Percentiles rank a stretch among this genome's conserved stretches.
Evolutionary conservation across 2,113 vertebrate species (phyloP).

Genomic region (Boulengeromyrus knoepffleri): DNA sequence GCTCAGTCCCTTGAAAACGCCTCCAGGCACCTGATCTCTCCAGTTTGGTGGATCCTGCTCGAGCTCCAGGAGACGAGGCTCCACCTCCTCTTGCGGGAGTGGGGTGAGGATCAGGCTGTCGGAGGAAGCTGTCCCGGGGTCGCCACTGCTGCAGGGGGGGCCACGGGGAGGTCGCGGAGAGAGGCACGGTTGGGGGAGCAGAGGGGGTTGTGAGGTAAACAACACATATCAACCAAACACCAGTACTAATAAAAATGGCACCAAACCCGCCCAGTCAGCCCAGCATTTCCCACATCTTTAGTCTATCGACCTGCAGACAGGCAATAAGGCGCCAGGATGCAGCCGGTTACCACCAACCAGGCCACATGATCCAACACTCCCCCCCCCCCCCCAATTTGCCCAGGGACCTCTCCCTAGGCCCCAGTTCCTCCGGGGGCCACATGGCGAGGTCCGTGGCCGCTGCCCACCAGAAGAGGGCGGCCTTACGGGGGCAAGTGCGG

Average conservation of each 20-base stretch:
- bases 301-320: background rate
- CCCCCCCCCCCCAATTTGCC: background rate
- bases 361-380: background rate
- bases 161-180: background rate
- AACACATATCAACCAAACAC: background rate
- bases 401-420: background rate
- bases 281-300: background rate
- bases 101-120: constrained; percentile 37
- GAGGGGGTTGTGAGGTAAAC: background rate
- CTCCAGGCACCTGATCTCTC: constrained; percentile 63
- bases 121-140: constrained; percentile 41
- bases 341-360: background rate
- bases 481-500: constrained; percentile 58
- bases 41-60: constrained; percentile 81
- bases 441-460: background rate
- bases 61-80: constrained; percentile 68
- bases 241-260: background rate
- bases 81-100: constrained; percentile 66
- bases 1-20: constrained; percentile 61
- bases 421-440: background rate
- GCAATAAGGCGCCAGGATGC: background rate
- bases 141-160: constrained; percentile 47
- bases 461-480: constrained; percentile 20
- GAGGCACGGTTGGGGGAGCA: background rate
- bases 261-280: background rate